Evolutionary conservation across 2,113 vertebrate species (phyloP), one percentile per base, ranked within the genome.

Genomic region (Donacobius atricapilla): DNA sequence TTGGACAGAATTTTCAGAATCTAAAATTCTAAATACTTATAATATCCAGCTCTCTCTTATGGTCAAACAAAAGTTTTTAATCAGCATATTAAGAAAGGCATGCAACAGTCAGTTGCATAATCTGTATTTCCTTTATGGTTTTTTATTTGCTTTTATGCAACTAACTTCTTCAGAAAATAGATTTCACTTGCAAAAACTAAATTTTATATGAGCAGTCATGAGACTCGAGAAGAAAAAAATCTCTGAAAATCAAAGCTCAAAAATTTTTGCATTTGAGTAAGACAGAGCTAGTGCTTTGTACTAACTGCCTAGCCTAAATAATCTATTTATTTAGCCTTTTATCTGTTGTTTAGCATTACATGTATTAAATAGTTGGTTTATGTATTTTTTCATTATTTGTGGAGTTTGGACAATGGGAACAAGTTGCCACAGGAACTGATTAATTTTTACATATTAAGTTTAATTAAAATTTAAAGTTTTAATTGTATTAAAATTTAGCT

Each of bases 371-470:
- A 78, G 11, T 42, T 45, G 31, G 22, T 80, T 75, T 96, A 53
- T 85, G 40, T 44, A 69, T 11, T 33, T 76, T 87, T 94, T 92
- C 28, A 57, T 54, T 71, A 66, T 93, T 76, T n/a, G 45, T 66
- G 42, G n/a, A 8, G 28, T 73, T 80, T 61, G 60, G 30, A 96
- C 31, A n/a, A 14, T 70, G 21, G 6, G 17, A 85, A 75, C 19
- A 54, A 88, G 92, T 96, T 97, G 69, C 88, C 69, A 95, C 64
- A 95, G 87, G 56, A 96, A 95, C 89, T 53, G 45, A 68, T 75
- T 83, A 81, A 64, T 85, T 91, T 89, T 71, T 93, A 56, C 18
- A 31, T 42, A 42, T 31, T 30, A 30, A 30, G 30, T 63, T 42
- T 30, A 63, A 63, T 42, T 40, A 42, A 64, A 42, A 42, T 31